Evolutionary conservation across 2,797 vertebrate genomes (phyloP).

Genomic region (Leucoraja ocellata): DNA sequence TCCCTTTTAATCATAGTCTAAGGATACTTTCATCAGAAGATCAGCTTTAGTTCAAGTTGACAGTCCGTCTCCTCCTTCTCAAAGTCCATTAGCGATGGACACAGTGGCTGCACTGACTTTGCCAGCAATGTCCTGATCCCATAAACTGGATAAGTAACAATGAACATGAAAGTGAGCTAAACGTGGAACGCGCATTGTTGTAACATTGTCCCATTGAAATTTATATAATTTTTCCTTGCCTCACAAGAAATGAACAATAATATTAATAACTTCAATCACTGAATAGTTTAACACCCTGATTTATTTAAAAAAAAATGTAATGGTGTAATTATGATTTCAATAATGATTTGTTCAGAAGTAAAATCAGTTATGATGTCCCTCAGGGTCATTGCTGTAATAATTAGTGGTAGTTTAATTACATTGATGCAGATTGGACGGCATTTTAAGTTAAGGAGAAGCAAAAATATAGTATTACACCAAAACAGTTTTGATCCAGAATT

Average conservation of each 20-base stretch:
- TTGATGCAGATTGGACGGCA: constrained; percentile 46
- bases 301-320: constrained; percentile 22
- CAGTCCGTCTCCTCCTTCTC: too few species aligned
- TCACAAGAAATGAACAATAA: constrained; percentile 32
- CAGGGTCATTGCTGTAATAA: constrained; percentile 42
- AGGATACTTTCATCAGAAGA: too few species aligned
- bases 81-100: too few species aligned
- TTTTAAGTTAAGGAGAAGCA: constrained; percentile 40
- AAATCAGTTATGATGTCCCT: constrained; percentile 45
- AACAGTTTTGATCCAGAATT: constrained; percentile 38
- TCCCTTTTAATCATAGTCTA: too few species aligned
- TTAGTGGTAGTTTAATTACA: constrained; percentile 34
- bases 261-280: neutral
- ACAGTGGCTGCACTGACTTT: too few species aligned
- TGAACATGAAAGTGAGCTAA: neutral
- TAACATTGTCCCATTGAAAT: neutral
- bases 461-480: constrained; percentile 37
- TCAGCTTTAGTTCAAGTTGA: too few species aligned
- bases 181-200: neutral
- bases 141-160: neutral
- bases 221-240: neutral
- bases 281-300: constrained; percentile 8
- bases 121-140: too few species aligned
- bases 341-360: constrained; percentile 44
- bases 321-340: constrained; percentile 42